Evolutionary conservation across 1,140 invertebrate species (phyloP).

Genomic region (Saccostrea cuccullata): DNA sequence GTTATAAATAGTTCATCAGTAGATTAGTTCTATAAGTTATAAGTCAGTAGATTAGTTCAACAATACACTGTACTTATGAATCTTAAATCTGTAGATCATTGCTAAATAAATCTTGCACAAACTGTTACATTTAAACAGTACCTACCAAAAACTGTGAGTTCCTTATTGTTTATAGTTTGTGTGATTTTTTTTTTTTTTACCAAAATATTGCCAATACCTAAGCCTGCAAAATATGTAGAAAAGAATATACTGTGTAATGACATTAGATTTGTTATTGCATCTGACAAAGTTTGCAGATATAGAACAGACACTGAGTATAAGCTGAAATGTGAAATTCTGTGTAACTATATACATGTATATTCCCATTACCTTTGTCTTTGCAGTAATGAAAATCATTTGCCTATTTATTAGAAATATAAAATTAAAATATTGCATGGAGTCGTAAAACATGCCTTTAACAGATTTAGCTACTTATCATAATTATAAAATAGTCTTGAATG

Average conservation of each 20-base stretch:
- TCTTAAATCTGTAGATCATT: not conserved
- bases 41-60: not conserved
- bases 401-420: not conserved
- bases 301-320: not conserved
- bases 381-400: not conserved
- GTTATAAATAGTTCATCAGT: not conserved
- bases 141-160: slow-evolving; percentile 27
- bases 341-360: not conserved
- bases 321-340: slow-evolving; percentile 7
- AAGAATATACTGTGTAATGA: not conserved
- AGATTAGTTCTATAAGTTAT: not conserved
- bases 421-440: not conserved
- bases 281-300: not conserved
- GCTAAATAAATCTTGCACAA: not conserved
- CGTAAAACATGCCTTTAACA: not conserved
- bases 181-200: not conserved
- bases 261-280: not conserved
- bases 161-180: slow-evolving; percentile 19
- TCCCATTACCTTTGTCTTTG: not conserved
- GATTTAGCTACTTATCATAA: not conserved
- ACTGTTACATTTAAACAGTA: slow-evolving; percentile 43
- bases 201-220: not conserved
- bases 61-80: not conserved
- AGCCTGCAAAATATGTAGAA: not conserved
- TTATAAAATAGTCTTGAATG: not conserved